Conservation (phyloP, 1,140 invertebrate genomes). For the Chironomus tepperi region DNA sequence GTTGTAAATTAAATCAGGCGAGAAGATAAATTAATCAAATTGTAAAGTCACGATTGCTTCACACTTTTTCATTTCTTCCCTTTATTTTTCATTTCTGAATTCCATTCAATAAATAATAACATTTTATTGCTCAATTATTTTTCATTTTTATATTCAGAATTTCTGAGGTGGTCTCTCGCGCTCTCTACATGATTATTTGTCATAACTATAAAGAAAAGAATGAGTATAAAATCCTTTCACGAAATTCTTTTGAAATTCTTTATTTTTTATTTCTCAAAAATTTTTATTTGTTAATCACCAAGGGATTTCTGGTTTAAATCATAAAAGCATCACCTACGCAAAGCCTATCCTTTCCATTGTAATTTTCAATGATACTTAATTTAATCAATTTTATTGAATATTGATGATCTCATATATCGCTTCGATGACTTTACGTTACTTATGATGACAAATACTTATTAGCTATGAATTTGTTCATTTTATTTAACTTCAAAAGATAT, state of each 20-base stretch:
- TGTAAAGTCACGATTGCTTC: background rate
- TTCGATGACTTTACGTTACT: too few species aligned
- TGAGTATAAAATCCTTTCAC: background rate
- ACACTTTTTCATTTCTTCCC: background rate
- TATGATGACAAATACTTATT: too few species aligned
- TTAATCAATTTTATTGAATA: too few species aligned
- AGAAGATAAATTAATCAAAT: conserved; percentile 17
- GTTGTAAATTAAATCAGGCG: conserved; percentile 17
- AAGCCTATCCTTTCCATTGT: too few species aligned
- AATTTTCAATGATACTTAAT: too few species aligned
- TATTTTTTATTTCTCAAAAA: background rate
- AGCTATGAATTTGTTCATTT: too few species aligned
- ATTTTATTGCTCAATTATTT: conserved; percentile 20
- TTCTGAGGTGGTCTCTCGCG: background rate
- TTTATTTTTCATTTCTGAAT: background rate
- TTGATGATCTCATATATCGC: too few species aligned
- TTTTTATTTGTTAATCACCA: background rate
- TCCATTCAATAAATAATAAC: background rate
- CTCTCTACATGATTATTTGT: background rate
- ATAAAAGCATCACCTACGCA: too few species aligned
- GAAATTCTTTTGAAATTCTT: background rate
- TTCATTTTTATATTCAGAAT: background rate
- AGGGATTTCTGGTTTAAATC: background rate
- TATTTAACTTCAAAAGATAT: too few species aligned
- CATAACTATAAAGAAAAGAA: background rate